Evolutionary conservation across 2,113 vertebrate species (phyloP).

Genomic region (Etia nguti): DNA sequence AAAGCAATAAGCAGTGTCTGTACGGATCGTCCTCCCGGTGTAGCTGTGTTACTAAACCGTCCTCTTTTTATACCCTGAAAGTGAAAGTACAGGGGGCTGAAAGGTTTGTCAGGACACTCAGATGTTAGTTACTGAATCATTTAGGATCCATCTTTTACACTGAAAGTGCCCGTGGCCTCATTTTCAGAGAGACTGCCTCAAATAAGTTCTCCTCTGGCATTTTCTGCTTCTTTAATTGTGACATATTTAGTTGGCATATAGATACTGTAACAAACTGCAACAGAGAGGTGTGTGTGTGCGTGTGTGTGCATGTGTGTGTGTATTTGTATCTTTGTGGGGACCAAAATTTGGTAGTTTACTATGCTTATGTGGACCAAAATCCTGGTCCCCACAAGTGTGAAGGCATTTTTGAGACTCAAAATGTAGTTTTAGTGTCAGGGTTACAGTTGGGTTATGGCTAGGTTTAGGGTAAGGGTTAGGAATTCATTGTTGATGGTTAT

Average conservation of each 20-base stretch:
- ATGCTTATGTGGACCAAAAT: too few species aligned
- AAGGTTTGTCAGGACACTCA: too few species aligned
- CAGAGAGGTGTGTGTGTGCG: background rate
- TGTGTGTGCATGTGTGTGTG: too few species aligned
- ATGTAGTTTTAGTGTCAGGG: background rate
- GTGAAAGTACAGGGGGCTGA: background rate
- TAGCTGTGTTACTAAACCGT: background rate
- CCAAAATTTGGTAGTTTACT: too few species aligned
- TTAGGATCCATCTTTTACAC: fast-evolving
- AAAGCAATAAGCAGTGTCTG: background rate
- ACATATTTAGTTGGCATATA: background rate
- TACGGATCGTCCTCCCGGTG: background rate
- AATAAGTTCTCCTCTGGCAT: background rate
- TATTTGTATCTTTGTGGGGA: too few species aligned
- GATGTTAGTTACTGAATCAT: background rate
- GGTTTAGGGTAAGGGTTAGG: background rate
- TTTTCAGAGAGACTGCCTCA: background rate
- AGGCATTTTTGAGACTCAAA: background rate
- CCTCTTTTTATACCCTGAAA: background rate
- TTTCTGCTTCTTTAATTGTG: background rate
- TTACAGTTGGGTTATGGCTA: background rate
- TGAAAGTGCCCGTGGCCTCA: background rate
- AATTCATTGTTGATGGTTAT: background rate
- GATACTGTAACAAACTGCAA: background rate
- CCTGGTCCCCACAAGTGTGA: background rate